phyloP scores from a whole-genome alignment of 2,113 vertebrate genomes.

The Tympanuchus pallidicinctus region DNA sequence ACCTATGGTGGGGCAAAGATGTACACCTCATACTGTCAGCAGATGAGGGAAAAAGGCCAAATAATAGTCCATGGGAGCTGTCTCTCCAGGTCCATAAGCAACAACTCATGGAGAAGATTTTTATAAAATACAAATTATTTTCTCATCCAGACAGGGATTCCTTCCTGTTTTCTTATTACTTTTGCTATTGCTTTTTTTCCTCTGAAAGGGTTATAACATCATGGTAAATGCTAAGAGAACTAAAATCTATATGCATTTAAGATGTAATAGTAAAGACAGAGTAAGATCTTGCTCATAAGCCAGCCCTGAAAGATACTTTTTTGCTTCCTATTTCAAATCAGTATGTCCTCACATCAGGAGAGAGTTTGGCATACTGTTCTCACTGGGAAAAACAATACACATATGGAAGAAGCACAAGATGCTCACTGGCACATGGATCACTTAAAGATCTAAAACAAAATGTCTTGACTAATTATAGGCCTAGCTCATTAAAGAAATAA shows the following conservation, averaged over 20 bases:
- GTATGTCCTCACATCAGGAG: not conserved
- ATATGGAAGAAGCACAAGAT: not conserved
- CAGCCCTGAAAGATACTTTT: constrained; percentile 6
- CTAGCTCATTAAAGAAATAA: not conserved
- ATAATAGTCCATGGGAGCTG: not conserved
- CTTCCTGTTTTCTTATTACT: not conserved
- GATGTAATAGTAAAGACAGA: not conserved
- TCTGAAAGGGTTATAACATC: not conserved
- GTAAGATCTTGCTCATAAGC: not conserved
- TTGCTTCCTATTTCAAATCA: constrained; percentile 11
- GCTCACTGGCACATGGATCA: not conserved
- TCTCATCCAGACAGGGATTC: not conserved
- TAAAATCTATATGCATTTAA: not conserved
- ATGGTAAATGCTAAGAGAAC: not conserved
- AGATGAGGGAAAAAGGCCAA: not conserved
- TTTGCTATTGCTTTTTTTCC: not conserved
- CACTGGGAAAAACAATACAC: constrained; percentile 18
- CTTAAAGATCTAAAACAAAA: not conserved
- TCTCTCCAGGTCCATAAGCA: not conserved
- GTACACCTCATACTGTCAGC: not conserved
- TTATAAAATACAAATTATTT: not conserved
- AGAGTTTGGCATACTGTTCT: not conserved
- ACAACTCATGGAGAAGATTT: rapidly evolving
- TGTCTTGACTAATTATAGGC: not conserved
- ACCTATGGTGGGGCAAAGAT: rapidly evolving